Evolutionary conservation across 2,113 vertebrate genomes (phyloP).

Genomic region (Hippocampus mohnikei): DNA sequence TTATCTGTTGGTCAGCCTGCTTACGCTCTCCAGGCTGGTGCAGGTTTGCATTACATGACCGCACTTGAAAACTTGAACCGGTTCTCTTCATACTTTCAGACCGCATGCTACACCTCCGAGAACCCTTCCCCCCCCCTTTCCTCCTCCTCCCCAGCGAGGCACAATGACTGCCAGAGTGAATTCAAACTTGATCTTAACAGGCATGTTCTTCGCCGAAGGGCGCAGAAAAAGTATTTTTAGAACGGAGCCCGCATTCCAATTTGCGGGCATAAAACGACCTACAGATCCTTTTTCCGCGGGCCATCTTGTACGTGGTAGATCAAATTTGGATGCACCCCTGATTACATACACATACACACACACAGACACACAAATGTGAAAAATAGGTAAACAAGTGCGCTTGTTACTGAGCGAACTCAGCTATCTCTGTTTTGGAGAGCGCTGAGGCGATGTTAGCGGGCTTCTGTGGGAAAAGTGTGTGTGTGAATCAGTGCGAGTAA

Average conservation of each 20-base stretch:
- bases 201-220: conserved; percentile 73
- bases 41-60: conserved; percentile 62
- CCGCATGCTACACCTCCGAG: conserved; percentile 58
- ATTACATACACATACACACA: conserved; percentile 26
- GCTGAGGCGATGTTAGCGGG: conserved; percentile 66
- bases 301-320: conserved; percentile 59
- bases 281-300: conserved; percentile 66
- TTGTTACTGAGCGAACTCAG: conserved; percentile 50
- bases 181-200: conserved; percentile 79
- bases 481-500: conserved; percentile 73
- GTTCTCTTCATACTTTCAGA: conserved; percentile 65
- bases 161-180: conserved; percentile 74
- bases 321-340: conserved; percentile 65
- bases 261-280: conserved; percentile 75
- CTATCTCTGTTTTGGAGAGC: conserved; percentile 56
- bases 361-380: conserved; percentile 20
- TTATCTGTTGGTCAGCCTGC: background rate
- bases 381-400: conserved; percentile 48
- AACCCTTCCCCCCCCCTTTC: conserved; percentile 30
- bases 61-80: conserved; percentile 61
- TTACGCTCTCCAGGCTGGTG: conserved; percentile 61
- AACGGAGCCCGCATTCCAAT: conserved; percentile 71
- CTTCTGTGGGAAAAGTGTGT: conserved; percentile 61
- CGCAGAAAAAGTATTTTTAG: conserved; percentile 72
- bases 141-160: conserved; percentile 52